These are phyloP conservation scores for Folsomia manolachei DNA, from an alignment of 2,888 invertebrate genomes.

Conservation along the genomic window DNA sequence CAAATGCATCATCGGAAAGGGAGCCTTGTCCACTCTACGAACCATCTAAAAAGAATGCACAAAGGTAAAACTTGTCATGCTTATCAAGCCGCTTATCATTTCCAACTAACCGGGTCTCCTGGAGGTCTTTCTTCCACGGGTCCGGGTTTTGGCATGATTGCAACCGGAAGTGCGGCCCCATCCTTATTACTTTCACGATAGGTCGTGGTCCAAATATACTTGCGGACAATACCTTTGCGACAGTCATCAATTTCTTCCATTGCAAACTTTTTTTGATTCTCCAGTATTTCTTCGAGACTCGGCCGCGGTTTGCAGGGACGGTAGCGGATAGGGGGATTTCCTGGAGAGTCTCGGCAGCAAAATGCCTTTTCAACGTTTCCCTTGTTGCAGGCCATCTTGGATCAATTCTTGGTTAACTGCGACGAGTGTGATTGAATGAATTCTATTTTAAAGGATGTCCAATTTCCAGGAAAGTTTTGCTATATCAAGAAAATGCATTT, in stretches of 20 bases:
- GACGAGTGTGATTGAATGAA: too few relatives aligned
- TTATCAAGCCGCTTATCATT: too few relatives aligned
- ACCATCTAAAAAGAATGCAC: too few relatives aligned
- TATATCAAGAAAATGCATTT: too few relatives aligned
- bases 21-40: too few relatives aligned
- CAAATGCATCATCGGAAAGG: slow-evolving; percentile 16
- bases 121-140: slow-evolving; percentile 39
- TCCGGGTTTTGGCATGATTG: slow-evolving; percentile 29
- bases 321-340: neutral
- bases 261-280: slow-evolving; percentile 15
- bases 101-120: slow-evolving; percentile 35
- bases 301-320: neutral
- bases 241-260: slow-evolving; percentile 34
- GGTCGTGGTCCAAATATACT: slow-evolving; percentile 44
- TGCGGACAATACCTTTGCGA: slow-evolving; percentile 39
- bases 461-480: too few relatives aligned
- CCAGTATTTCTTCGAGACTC: neutral
- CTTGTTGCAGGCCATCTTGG: too few relatives aligned
- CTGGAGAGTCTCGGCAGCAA: too few relatives aligned
- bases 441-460: too few relatives aligned
- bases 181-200: slow-evolving; percentile 49
- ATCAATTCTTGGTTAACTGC: too few relatives aligned
- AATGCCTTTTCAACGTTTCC: too few relatives aligned
- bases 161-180: slow-evolving; percentile 45
- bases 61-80: too few relatives aligned